These are phyloP conservation scores for Cheilosia grossa DNA, from an alignment of 2,888 invertebrate genomes.

Conservation along the genomic window DNA sequence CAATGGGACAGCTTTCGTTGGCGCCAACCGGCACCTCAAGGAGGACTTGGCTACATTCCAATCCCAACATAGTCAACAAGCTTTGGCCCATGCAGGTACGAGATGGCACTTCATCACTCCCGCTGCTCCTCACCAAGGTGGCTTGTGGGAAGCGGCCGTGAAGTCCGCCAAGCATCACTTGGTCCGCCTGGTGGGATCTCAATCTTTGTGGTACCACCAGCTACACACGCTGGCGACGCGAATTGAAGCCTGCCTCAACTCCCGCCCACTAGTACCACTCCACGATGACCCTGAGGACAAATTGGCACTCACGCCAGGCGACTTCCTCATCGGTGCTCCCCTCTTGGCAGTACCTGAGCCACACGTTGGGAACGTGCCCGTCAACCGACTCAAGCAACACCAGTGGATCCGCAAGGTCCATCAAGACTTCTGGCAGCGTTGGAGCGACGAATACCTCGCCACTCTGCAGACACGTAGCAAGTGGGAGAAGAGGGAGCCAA, in stretches of 20 bases:
- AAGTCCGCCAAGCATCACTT: no score
- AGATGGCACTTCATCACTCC: no score
- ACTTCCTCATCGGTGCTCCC: constrained; percentile 43
- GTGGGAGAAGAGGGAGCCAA: no score
- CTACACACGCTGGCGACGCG: constrained; percentile 30
- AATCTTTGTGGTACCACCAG: constrained; percentile 30
- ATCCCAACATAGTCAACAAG: no score
- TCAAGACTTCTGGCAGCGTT: constrained; percentile 48
- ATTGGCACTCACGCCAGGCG: constrained; percentile 52
- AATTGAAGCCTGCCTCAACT: constrained; percentile 52
- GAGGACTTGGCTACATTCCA: no score
- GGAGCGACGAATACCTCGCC: constrained; percentile 30
- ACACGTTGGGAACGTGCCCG: constrained; percentile 55
- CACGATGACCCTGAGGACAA: constrained; percentile 60
- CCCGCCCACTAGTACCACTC: constrained; percentile 33
- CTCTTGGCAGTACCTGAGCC: constrained; percentile 74
- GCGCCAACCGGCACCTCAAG: no score
- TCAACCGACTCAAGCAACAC: constrained; percentile 74
- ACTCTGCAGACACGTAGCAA: constrained; percentile 41
- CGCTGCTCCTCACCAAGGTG: no score
- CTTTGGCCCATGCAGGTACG: no score
- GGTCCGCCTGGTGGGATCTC: constrained; percentile 17
- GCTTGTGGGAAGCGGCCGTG: no score
- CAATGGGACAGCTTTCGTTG: no score
- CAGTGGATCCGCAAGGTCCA: constrained; percentile 66